phyloP scores from a whole-genome alignment of 2,113 vertebrate genomes.

The Sialia sialis region DNA sequence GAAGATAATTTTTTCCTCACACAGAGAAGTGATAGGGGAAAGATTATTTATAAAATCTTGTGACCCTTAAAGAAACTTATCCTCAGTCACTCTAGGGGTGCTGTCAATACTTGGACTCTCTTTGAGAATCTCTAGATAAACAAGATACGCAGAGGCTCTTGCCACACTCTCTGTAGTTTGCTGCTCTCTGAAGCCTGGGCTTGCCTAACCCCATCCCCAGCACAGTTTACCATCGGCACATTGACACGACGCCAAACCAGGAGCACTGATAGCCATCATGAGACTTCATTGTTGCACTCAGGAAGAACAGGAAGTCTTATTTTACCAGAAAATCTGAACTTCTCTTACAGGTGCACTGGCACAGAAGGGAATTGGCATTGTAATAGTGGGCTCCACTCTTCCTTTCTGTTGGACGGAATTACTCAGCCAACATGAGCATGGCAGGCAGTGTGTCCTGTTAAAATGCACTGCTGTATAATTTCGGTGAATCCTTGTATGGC shows the following conservation, averaged over 20 bases:
- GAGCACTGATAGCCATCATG: too few relatives aligned
- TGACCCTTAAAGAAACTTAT: background rate
- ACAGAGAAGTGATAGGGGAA: background rate
- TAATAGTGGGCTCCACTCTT: background rate
- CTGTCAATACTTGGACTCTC: background rate
- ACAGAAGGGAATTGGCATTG: background rate
- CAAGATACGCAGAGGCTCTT: background rate
- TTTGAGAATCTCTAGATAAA: background rate
- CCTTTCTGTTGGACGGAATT: background rate
- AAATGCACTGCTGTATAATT: background rate
- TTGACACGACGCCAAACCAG: fast-evolving
- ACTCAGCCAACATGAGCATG: background rate
- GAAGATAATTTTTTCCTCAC: background rate
- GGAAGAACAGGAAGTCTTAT: background rate
- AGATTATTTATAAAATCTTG: background rate
- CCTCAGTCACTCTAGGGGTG: fast-evolving
- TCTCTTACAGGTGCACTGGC: background rate
- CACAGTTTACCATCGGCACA: background rate
- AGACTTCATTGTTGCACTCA: background rate
- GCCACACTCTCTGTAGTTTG: background rate
- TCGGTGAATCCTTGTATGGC: background rate
- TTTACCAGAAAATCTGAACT: background rate
- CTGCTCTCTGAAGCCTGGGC: background rate
- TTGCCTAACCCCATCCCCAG: background rate
- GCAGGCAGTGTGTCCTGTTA: background rate